Percentiles rank a stretch among this genome's conserved stretches.
Evolutionary conservation across 1,140 invertebrate species (phyloP).

Genomic region (Euura saliciscinereae): DNA sequence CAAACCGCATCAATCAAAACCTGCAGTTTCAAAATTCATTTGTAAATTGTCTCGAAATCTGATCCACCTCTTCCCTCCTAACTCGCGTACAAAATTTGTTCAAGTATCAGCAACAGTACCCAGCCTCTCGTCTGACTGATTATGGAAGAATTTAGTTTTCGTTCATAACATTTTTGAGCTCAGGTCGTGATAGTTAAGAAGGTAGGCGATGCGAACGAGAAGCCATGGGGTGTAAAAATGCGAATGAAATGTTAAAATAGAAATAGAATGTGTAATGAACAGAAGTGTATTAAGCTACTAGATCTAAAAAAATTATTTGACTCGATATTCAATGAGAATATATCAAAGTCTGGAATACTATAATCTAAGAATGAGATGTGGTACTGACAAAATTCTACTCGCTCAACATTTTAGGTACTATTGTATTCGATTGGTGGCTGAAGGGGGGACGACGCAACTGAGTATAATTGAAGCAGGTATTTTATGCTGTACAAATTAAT

Average conservation of each 20-base stretch:
- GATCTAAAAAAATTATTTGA: not conserved
- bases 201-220: not conserved
- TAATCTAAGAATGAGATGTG: too few species aligned
- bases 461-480: conserved; percentile 36
- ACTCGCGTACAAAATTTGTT: not conserved
- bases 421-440: too few species aligned
- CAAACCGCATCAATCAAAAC: too few species aligned
- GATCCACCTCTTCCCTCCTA: not conserved
- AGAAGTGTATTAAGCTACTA: not conserved
- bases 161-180: not conserved
- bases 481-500: conserved; percentile 29
- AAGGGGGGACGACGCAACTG: conserved; percentile 28
- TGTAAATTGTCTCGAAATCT: not conserved
- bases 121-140: not conserved
- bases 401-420: too few species aligned
- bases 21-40: not conserved
- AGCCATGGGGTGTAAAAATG: too few species aligned
- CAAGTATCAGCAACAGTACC: not conserved
- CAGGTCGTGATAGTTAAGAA: not conserved
- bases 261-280: not conserved
- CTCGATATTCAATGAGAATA: not conserved
- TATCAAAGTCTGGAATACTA: conserved; percentile 2
- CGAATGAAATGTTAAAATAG: not conserved
- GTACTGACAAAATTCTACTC: too few species aligned
- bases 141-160: not conserved